Conservation (phyloP, 1,140 invertebrate species). For the Drosophila eugracilis region DNA sequence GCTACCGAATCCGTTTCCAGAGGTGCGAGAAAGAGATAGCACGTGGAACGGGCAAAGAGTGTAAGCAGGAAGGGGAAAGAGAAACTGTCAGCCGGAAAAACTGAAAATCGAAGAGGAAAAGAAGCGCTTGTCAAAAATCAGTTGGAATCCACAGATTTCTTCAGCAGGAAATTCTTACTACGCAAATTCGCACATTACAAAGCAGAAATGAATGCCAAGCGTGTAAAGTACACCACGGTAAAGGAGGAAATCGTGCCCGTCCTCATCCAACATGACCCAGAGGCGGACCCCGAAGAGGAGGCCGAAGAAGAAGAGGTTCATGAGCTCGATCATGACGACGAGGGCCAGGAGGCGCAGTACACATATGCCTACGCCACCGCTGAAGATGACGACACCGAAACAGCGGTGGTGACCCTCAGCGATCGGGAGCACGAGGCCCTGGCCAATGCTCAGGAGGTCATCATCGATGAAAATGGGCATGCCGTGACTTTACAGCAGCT, state of each 20-base stretch:
- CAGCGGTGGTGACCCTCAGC: slow-evolving; percentile 65
- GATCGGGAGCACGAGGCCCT: slow-evolving; percentile 63
- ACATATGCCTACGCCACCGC: slow-evolving; percentile 73
- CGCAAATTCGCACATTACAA: not conserved
- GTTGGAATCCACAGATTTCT: too few species aligned
- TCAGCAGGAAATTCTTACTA: not conserved
- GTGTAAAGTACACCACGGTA: slow-evolving; percentile 58
- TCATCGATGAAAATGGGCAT: slow-evolving; percentile 81
- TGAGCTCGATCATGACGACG: slow-evolving; percentile 31
- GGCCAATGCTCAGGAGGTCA: slow-evolving; percentile 72
- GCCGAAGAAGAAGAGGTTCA: slow-evolving; percentile 19
- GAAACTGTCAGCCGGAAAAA: not conserved
- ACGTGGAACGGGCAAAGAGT: not conserved
- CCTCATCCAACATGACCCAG: slow-evolving; percentile 63
- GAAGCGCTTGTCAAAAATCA: not conserved
- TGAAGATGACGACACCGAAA: slow-evolving; percentile 69
- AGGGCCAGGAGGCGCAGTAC: slow-evolving; percentile 55
- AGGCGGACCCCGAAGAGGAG: slow-evolving; percentile 26
- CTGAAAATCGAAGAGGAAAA: not conserved
- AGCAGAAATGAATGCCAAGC: slow-evolving; percentile 72
- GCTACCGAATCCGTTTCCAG: not conserved
- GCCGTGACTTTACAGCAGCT: slow-evolving; percentile 74
- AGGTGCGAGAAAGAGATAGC: not conserved
- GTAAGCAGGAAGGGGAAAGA: not conserved
- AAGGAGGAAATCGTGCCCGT: slow-evolving; percentile 78